phyloP scores from a whole-genome alignment of 1,140 invertebrate species.

The Calephelis nemesis region DNA sequence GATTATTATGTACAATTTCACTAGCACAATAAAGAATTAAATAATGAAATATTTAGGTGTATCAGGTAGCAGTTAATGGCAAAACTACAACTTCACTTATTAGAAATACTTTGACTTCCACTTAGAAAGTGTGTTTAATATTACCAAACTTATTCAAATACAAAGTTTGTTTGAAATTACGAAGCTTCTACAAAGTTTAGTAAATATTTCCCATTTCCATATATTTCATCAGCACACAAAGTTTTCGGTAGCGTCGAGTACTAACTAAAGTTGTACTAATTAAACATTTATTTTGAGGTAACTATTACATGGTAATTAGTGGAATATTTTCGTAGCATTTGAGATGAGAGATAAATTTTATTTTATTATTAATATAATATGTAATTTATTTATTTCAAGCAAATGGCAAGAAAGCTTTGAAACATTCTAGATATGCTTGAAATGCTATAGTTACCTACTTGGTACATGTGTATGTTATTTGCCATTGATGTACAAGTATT shows the following conservation, averaged over 20 bases:
- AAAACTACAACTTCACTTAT: background rate
- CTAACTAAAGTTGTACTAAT: background rate
- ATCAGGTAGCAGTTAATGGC: too few species aligned
- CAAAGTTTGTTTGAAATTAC: constrained; percentile 10
- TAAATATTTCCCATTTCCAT: constrained; percentile 2
- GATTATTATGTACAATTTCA: too few species aligned
- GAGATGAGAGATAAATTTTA: too few species aligned
- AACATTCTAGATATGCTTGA: too few species aligned
- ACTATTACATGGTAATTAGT: background rate
- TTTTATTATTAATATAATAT: too few species aligned
- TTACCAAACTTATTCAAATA: constrained; percentile 5
- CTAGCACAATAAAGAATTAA: too few species aligned
- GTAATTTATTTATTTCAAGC: too few species aligned
- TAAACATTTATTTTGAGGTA: background rate
- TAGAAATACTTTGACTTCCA: background rate
- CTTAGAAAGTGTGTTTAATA: background rate
- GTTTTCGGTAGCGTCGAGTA: background rate
- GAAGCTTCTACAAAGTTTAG: background rate
- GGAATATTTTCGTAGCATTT: background rate
- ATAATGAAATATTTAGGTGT: too few species aligned
- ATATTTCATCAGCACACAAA: constrained; percentile 12
- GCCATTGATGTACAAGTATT: too few species aligned
- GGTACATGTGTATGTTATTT: too few species aligned
- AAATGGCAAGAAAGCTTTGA: too few species aligned
- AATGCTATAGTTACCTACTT: too few species aligned